Conservation (phyloP, 2,888 invertebrate genomes). For the Notodonta ziczac region DNA sequence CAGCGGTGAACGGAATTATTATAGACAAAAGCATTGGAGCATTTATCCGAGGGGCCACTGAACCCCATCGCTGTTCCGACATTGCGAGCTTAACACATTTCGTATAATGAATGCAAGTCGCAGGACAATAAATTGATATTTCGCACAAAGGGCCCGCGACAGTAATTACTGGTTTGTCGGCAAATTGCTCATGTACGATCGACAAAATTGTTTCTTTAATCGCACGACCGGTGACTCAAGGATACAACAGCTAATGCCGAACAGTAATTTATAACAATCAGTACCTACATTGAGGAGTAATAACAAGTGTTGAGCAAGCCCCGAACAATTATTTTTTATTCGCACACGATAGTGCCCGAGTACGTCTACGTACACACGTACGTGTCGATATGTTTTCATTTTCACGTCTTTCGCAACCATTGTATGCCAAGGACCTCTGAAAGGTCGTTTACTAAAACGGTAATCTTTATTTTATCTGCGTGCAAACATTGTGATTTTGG, state of each 20-base stretch:
- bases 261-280: slow-evolving; percentile 59
- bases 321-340: slow-evolving; percentile 39
- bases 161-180: slow-evolving; percentile 62
- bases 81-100: slow-evolving; percentile 37
- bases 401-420: slow-evolving; percentile 68
- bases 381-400: slow-evolving; percentile 62
- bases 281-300: slow-evolving; percentile 39
- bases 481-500: slow-evolving; percentile 60
- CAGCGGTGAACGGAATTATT: slow-evolving; percentile 13
- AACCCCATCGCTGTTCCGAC: slow-evolving; percentile 39
- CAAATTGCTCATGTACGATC: slow-evolving; percentile 54
- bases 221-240: slow-evolving; percentile 53
- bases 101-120: slow-evolving; percentile 41
- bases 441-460: slow-evolving; percentile 79
- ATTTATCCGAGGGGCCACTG: slow-evolving; percentile 43
- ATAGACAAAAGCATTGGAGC: slow-evolving; percentile 22
- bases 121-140: slow-evolving; percentile 59
- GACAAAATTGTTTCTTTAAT: slow-evolving; percentile 62
- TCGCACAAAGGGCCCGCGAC: slow-evolving; percentile 62
- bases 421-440: slow-evolving; percentile 75
- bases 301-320: slow-evolving; percentile 41
- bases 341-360: slow-evolving; percentile 25
- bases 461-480: slow-evolving; percentile 80
- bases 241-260: slow-evolving; percentile 51
- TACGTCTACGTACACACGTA: slow-evolving; percentile 21